Conservation (phyloP, 2,888 invertebrate genomes). For the Drosophila anomelani region DNA sequence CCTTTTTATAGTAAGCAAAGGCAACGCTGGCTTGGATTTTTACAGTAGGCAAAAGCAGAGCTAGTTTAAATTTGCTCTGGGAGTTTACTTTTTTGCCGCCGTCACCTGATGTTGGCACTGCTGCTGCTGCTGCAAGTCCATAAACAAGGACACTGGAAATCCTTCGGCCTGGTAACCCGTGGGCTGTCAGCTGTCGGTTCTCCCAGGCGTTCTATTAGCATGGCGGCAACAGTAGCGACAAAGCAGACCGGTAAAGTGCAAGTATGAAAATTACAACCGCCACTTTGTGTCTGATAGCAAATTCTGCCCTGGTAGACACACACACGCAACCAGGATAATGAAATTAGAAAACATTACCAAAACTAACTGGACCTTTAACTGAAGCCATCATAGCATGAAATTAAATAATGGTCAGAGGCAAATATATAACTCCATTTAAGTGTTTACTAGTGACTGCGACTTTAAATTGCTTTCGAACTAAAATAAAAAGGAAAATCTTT, state of each 20-base stretch:
- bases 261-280: slow-evolving; percentile 53
- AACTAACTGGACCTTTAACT: slow-evolving; percentile 60
- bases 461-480: not conserved
- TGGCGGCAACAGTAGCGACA: slow-evolving; percentile 1
- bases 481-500: too few species aligned
- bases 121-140: slow-evolving; percentile 6
- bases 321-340: slow-evolving; percentile 47
- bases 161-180: slow-evolving; percentile 9
- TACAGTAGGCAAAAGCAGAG: too few species aligned
- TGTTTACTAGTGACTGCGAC: slow-evolving; percentile 6
- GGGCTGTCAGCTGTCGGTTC: slow-evolving; percentile 12
- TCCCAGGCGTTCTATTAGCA: slow-evolving; percentile 28
- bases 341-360: slow-evolving; percentile 65
- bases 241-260: slow-evolving; percentile 12
- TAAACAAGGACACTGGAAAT: slow-evolving; percentile 20
- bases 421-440: slow-evolving; percentile 5
- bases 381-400: slow-evolving; percentile 11
- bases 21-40: too few species aligned
- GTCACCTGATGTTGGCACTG: slow-evolving; percentile 18
- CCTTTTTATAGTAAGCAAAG: not conserved
- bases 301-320: slow-evolving; percentile 28
- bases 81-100: slow-evolving; percentile 19
- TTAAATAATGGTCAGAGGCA: not conserved
- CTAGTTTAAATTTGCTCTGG: not conserved
- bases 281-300: slow-evolving; percentile 62